A percentile compares a stretch with the other conserved stretches of the same genome.
Conservation (phyloP, 2,113 vertebrate genomes). For the Pithys albifrons region DNA sequence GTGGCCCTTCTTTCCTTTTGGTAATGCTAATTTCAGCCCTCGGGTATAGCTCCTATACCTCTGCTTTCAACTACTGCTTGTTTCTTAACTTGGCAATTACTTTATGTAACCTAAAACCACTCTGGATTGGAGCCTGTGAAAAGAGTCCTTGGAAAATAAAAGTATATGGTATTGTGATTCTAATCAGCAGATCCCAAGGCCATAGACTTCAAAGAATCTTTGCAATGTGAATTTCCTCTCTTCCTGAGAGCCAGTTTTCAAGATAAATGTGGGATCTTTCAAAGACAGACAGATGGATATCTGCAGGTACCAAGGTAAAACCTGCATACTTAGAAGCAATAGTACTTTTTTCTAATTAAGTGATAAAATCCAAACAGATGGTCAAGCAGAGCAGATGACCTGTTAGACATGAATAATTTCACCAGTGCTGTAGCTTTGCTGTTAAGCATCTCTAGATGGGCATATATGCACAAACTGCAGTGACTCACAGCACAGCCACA, state of each 20-base stretch:
- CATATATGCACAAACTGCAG: neutral
- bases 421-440: neutral
- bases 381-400: neutral
- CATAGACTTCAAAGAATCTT: conserved; percentile 51
- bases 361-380: conserved; percentile 34
- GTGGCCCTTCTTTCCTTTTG: neutral
- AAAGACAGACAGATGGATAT: conserved; percentile 10
- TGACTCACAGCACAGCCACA: neutral
- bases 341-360: neutral
- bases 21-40: neutral
- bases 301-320: neutral
- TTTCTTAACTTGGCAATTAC: conserved; percentile 33
- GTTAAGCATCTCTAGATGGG: neutral
- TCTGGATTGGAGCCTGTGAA: neutral
- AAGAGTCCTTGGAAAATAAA: conserved; percentile 21
- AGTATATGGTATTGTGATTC: conserved; percentile 9
- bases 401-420: neutral
- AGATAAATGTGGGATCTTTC: conserved; percentile 23
- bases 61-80: neutral
- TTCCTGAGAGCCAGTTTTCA: neutral
- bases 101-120: conserved; percentile 3
- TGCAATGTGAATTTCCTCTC: conserved; percentile 35
- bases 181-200: conserved; percentile 38
- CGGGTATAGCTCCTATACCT: neutral
- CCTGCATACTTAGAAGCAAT: neutral